Conservation (phyloP, 2,888 invertebrate genomes). For the Protonemura montana region DNA sequence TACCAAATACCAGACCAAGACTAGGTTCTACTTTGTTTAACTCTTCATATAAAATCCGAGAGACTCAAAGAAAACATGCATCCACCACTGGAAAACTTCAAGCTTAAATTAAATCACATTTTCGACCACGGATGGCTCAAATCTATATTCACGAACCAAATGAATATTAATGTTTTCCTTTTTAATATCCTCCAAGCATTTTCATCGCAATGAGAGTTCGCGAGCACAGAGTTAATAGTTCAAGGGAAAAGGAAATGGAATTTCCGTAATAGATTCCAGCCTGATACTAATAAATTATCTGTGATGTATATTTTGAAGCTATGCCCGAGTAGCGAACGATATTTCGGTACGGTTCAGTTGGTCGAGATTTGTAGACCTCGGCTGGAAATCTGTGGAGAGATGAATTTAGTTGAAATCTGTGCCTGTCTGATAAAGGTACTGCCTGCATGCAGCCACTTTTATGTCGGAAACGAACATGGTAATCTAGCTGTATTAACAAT, state of each 20-base stretch:
- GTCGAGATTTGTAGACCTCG: background rate
- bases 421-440: background rate
- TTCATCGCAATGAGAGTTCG: conserved; percentile 40
- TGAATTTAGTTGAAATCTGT: background rate
- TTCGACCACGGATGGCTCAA: background rate
- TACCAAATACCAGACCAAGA: no score
- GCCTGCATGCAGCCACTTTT: background rate
- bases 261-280: conserved; percentile 37
- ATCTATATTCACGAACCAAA: background rate
- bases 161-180: conserved; percentile 49
- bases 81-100: background rate
- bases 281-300: conserved; percentile 45
- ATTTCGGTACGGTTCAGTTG: conserved; percentile 42
- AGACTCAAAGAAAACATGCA: background rate
- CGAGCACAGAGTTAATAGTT: conserved; percentile 39
- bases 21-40: no score
- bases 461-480: background rate
- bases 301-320: background rate
- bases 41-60: background rate
- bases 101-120: background rate
- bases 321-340: background rate
- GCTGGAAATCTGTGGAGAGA: background rate
- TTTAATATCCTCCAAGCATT: conserved; percentile 49
- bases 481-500: no score
- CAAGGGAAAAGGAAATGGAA: conserved; percentile 45